Evolutionary conservation across 1,140 invertebrate genomes (phyloP), one percentile per base, ranked within the genome.

Genomic region (Drosophila guanche): DNA sequence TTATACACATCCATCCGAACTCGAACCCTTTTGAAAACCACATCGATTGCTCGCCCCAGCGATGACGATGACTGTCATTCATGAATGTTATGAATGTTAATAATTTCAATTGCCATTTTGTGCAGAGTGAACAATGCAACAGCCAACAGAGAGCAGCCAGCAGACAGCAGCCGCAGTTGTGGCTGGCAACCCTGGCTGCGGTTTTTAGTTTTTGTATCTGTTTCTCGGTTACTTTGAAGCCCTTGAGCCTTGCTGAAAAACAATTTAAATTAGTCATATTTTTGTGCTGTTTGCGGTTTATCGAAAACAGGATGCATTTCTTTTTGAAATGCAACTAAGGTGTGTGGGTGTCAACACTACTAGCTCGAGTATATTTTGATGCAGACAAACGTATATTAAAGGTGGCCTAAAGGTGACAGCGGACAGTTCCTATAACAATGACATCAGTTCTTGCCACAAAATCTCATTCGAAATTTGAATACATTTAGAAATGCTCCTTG

Each of bases 1-100:
- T 78, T 86, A 79, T 76, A 37, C 33, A 37, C 33, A 37, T 37
- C 33, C 33, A 37, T 37, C 7, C 10, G 8, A 8, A 33, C 29
- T 3, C 25, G 62, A 8, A 62, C 41, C 22, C 33, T 20, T 29
- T 10, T 16, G 7, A 45, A 50, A 60, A 29, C 67, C 68, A 42
- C 68, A 51, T 41, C 50, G 46, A 41, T 55, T 55, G 53, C 22
- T 22, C 12, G 41, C 12, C 8, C 29, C 10, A 27, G 22, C 23
- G 37, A 43, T 37, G 33, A 43, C 66, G 46, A 56, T 68, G 59
- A 25, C 50, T 73, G 69, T 73, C 59, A 73, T 73, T 63, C 59
- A 73, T 73, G 33, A 37, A 37, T 37, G 33, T 70, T 75, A 75
- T 75, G 55, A 58, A 75, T 67, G 71, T 54, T 75, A 55, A 75